Percentiles rank a stretch among this genome's conserved stretches.
Evolutionary conservation across 2,113 vertebrate genomes (phyloP).

Genomic region (Hydrochoerus hydrochaeris): DNA sequence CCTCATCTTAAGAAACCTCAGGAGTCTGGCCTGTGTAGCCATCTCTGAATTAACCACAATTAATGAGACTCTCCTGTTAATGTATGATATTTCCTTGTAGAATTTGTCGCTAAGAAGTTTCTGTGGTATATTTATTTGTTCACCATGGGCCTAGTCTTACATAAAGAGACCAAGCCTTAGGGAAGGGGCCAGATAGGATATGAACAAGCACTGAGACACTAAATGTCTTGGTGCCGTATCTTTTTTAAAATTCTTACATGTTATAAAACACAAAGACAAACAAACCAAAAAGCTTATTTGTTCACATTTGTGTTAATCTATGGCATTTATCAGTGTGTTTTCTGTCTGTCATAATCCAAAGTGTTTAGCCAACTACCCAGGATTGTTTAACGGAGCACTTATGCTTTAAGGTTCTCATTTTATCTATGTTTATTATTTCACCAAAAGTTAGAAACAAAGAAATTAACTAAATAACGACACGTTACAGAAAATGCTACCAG

Average conservation of each 20-base stretch:
- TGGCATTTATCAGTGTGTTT: not conserved
- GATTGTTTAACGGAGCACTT: not conserved
- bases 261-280: not conserved
- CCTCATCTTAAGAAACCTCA: not conserved
- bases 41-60: not conserved
- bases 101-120: not conserved
- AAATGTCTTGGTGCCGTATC: not conserved
- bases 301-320: not conserved
- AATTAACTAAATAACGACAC: not conserved
- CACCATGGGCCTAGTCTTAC: not conserved
- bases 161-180: not conserved
- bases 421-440: slow-evolving; percentile 15
- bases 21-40: not conserved
- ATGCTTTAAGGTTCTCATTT: not conserved
- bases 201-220: not conserved
- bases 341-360: not conserved
- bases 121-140: not conserved
- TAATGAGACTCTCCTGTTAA: not conserved
- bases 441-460: not conserved
- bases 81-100: not conserved
- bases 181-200: not conserved
- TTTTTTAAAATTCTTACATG: not conserved
- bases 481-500: not conserved
- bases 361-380: not conserved
- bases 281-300: not conserved